Base-by-base conservation (phyloP, 1,140 invertebrate genomes). In the Dendroctonus valens region DNA sequence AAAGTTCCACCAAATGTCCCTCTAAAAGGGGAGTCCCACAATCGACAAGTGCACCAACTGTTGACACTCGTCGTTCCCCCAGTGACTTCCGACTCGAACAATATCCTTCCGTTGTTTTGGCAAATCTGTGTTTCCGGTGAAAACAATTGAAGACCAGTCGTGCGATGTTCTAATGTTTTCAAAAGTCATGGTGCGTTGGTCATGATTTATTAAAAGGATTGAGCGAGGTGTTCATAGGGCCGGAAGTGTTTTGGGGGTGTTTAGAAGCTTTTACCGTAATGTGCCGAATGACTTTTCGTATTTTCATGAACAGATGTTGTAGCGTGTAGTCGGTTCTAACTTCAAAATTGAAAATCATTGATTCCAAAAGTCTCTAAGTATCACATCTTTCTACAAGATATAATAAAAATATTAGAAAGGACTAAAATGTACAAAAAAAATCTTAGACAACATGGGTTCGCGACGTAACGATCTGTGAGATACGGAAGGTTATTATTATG, bases 101-200 rank as follows among this genome's bases (percentile, higher is more conserved):
- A 70, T 70, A 55, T 59, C 54, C 54, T 67, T 70, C 65, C 59
- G 53, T 42, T 42, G 37, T 67, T 65, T 46, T 55, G 65, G 58
- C 49, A 68, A 70, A 70, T 70, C 69, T 70, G 69, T 68, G 65
- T 64, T 68, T 70, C 69, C 69, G 65, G 65, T 37, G 5, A 41
- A 65, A 62, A 62, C 60, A 62, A 62, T 62, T 37, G 49, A 53
- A 62, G 39, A 62, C 11, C 50, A 51, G 15, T 6, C 44, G 59
- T n/a, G 7, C 39, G 60, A 62, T 46, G 60, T 53, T 46, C 12
- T 60, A 54, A 53, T 53, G n/a, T 53, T 62, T 46, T 50, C 49
- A 41, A 52, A 52, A 41, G 54, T 57, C 41, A 57, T 14, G 54
- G 40, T 44, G 58, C 12, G 39, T n/a, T 38, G 58, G 49, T 15